phyloP scores from a whole-genome alignment of 2,888 invertebrate species.

The Pristionchus exspectatus region DNA sequence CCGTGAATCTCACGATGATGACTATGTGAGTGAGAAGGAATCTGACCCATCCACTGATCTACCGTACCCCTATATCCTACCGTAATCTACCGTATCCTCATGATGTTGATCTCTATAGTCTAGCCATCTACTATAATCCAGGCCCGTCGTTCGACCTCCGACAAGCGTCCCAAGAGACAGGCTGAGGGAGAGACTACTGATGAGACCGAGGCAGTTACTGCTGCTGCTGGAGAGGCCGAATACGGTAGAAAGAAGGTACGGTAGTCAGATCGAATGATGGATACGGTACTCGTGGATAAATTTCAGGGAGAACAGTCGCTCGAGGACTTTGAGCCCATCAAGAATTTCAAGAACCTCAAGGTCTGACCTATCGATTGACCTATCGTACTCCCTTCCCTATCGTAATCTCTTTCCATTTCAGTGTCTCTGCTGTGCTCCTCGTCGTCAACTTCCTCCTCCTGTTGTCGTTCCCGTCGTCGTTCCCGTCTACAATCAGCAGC shows the following conservation, averaged over 20 bases:
- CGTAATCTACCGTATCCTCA: conserved; percentile 42
- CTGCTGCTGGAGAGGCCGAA: background rate
- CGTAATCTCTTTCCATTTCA: conserved; percentile 27
- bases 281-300: background rate
- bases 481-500: background rate
- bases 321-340: conserved; percentile 38
- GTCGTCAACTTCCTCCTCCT: conserved; percentile 53
- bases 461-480: background rate
- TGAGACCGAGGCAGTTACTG: background rate
- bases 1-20: conserved; percentile 18
- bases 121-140: too few species aligned
- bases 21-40: conserved; percentile 25
- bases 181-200: background rate
- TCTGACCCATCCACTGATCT: conserved; percentile 1
- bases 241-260: conserved; percentile 50
- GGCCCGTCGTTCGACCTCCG: background rate
- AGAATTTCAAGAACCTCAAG: conserved; percentile 54
- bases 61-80: background rate
- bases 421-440: conserved; percentile 55
- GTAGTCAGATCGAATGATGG: background rate
- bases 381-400: background rate
- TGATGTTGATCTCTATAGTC: too few species aligned
- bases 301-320: background rate
- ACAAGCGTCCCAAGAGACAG: conserved; percentile 26
- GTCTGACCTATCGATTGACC: background rate